A percentile compares a stretch with the other conserved stretches of the same genome.
Evolutionary conservation across 2,888 invertebrate genomes (phyloP).

Genomic region (Arge pagana): DNA sequence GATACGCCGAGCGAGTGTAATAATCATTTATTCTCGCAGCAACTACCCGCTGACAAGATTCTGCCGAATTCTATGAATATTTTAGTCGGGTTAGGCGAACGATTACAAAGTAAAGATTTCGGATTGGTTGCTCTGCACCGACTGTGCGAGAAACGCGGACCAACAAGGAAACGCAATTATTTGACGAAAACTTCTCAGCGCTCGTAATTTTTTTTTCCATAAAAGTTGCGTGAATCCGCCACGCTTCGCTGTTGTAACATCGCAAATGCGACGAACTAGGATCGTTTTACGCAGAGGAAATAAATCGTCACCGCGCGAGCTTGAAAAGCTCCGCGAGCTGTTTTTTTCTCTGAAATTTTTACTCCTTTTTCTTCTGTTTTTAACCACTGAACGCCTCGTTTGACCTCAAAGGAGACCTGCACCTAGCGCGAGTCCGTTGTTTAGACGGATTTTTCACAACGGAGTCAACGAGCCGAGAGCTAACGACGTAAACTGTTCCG

Average conservation of each 20-base stretch:
- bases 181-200: too few species aligned
- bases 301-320: background rate
- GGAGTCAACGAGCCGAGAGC: constrained; percentile 15
- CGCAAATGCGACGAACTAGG: too few species aligned
- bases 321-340: background rate
- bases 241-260: too few species aligned
- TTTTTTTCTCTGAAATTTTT: background rate
- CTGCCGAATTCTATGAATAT: constrained; percentile 13
- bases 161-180: too few species aligned
- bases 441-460: constrained; percentile 13
- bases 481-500: constrained; percentile 16
- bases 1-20: background rate
- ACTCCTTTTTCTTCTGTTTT: background rate
- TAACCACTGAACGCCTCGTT: constrained; percentile 4
- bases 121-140: too few species aligned
- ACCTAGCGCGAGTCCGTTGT: constrained; percentile 2
- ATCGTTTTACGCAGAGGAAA: background rate
- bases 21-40: constrained; percentile 18
- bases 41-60: too few species aligned
- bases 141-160: too few species aligned
- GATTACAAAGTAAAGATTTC: constrained; percentile 9
- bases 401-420: constrained; percentile 6
- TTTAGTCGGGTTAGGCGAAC: background rate
- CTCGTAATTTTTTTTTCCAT: too few species aligned
- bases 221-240: too few species aligned